These are phyloP conservation scores for Thymelicus sylvestris DNA, from an alignment of 2,888 invertebrate species.

Conservation along the genomic window DNA sequence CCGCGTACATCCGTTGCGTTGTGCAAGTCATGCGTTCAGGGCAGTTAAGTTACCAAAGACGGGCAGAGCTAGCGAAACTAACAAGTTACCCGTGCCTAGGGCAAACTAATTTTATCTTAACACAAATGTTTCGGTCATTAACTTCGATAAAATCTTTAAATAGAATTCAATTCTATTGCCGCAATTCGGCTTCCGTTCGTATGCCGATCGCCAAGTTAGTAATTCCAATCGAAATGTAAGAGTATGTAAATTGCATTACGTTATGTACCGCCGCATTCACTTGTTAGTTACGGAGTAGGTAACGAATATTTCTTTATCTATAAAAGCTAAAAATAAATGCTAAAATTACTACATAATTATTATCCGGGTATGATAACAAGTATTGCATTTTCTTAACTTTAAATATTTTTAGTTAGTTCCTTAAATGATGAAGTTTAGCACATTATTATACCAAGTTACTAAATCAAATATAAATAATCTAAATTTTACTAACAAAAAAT, in stretches of 20 bases:
- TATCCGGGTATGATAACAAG: too few species aligned
- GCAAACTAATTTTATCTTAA: conserved; percentile 49
- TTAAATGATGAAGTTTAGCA: too few species aligned
- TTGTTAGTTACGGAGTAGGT: conserved; percentile 16
- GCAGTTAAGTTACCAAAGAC: conserved; percentile 58
- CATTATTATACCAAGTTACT: too few species aligned
- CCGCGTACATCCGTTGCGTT: conserved; percentile 51
- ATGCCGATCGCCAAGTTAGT: conserved; percentile 39
- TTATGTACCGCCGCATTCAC: conserved; percentile 7
- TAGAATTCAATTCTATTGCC: conserved; percentile 36
- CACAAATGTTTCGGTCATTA: conserved; percentile 66
- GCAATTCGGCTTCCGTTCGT: conserved; percentile 19
- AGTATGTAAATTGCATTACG: conserved; percentile 15
- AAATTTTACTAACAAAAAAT: too few species aligned
- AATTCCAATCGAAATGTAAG: conserved; percentile 48
- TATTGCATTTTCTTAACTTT: too few species aligned
- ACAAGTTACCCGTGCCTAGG: conserved; percentile 50
- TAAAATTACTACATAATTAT: too few species aligned
- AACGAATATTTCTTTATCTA: background rate
- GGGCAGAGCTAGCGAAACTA: conserved; percentile 65
- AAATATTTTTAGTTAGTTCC: too few species aligned
- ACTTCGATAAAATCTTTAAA: conserved; percentile 66
- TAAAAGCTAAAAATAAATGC: background rate
- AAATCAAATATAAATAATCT: too few species aligned
- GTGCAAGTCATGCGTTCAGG: conserved; percentile 60